These are phyloP conservation scores for Trematomus bernacchii DNA, from an alignment of 2,797 vertebrate species.

Conservation along the genomic window DNA sequence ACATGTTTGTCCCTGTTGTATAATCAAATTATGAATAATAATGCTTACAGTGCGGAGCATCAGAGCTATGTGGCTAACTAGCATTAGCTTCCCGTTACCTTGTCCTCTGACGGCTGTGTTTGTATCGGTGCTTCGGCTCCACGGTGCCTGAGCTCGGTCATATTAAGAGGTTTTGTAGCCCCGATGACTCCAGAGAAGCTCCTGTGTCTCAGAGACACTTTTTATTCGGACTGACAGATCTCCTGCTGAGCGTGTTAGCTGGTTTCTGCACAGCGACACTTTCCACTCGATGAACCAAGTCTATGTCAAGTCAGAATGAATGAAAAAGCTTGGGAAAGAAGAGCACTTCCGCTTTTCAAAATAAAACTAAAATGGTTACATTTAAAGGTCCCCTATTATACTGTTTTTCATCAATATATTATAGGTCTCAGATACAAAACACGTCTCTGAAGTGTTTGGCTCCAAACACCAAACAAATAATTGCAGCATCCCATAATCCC, in stretches of 20 bases:
- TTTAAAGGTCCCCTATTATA: no score
- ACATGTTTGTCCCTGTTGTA: no score
- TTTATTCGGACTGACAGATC: constrained; percentile 9
- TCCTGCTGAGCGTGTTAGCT: constrained; percentile 10
- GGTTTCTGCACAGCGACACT: constrained; percentile 36
- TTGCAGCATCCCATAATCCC: no score
- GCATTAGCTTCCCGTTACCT: constrained; percentile 77
- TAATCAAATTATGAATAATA: background rate
- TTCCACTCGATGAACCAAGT: constrained; percentile 5
- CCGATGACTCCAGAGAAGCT: constrained; percentile 36
- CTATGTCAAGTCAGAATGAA: background rate
- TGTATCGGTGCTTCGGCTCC: constrained; percentile 75
- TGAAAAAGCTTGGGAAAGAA: no score
- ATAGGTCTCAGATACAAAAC: no score
- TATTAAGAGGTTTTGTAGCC: constrained; percentile 52
- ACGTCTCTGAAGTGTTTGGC: no score
- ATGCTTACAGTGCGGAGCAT: no score
- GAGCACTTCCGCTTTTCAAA: constrained; percentile 64
- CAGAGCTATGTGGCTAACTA: constrained; percentile 31
- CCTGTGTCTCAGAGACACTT: constrained; percentile 39
- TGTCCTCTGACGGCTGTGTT: constrained; percentile 81
- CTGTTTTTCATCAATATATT: no score
- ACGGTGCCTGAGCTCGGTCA: constrained; percentile 86
- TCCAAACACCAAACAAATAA: no score
- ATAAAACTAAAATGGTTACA: constrained; percentile 20